Evolutionary conservation across 2,113 vertebrate species (phyloP).

Genomic region (Camelus bactrianus): DNA sequence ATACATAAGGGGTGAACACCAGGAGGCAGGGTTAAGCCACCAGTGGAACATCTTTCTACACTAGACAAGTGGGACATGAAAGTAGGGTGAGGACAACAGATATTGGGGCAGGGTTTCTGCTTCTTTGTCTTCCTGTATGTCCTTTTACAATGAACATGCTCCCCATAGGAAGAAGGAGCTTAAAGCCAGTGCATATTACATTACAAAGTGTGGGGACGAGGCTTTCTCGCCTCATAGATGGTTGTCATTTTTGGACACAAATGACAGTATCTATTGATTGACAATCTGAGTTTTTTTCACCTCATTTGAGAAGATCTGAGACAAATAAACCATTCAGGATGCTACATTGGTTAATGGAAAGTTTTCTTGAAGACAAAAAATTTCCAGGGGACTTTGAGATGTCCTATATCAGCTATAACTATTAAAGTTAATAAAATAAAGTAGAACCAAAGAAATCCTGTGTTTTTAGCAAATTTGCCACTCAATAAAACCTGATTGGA

Average conservation of each 20-base stretch:
- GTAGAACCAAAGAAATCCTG: background rate
- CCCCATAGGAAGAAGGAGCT: background rate
- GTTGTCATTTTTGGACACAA: background rate
- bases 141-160: background rate
- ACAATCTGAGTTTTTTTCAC: background rate
- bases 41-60: background rate
- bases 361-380: background rate
- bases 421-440: background rate
- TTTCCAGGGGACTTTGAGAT: background rate
- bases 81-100: background rate
- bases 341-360: background rate
- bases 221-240: background rate
- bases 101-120: background rate
- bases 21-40: background rate
- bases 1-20: background rate
- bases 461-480: background rate
- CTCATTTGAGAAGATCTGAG: background rate
- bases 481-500: background rate
- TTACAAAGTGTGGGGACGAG: background rate
- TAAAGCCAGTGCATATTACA: background rate
- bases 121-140: background rate
- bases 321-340: background rate
- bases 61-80: background rate
- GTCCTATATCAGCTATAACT: background rate
- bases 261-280: background rate